Base-by-base conservation (phyloP, 2,888 invertebrate species). In the Bibio marci region DNA sequence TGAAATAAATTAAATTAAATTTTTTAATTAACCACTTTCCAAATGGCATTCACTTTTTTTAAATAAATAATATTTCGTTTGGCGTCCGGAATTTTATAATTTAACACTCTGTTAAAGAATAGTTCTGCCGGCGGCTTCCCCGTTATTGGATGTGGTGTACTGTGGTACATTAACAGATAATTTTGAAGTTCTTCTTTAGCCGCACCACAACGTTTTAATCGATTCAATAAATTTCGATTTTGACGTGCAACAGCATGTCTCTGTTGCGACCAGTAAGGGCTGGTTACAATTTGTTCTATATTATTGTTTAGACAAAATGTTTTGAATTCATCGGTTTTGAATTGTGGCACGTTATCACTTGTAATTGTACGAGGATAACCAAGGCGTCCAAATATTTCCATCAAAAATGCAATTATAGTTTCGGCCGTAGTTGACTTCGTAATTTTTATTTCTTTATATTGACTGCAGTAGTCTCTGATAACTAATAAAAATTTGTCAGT, bases 401-500 rank as follows among this genome's bases (percentile, higher is more conserved):
- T 40, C 14, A 51, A 37, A 19, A 33, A 35, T 12, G 43, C 27
- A 17, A 47, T 48, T n/a, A n/a, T n/a, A 7, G 47, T 46, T 2
- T 40, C 30, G 2, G 35, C 40, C 1, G 50, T 27, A 1, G 41
- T 46, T 3, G 43, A 49, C 8, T 32, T 41, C 32, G 15, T 41
- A 7, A 43, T 40, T 41, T 42, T 41, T 2, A 47, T 30, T 41
- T 49, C 45, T 15, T 48, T 49, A 28, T 49, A 53, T 28, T 51
- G 41, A 34, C 50, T 52, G 39, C 44, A 52, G 25, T 52, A 53
- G 38, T 52, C 50, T 7, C 53, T 40, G 3, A 52, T 43, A 1
- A 52, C 50, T 7, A 52, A 42, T 7, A 51, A 36, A 30, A 49
- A 44, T 5, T 51, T 40, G 13, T 42, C 42, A 14, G 42, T 44